These are phyloP conservation scores for Ctenopoma kingsleyae DNA, from an alignment of 2,797 vertebrate species.

Conservation along the genomic window DNA sequence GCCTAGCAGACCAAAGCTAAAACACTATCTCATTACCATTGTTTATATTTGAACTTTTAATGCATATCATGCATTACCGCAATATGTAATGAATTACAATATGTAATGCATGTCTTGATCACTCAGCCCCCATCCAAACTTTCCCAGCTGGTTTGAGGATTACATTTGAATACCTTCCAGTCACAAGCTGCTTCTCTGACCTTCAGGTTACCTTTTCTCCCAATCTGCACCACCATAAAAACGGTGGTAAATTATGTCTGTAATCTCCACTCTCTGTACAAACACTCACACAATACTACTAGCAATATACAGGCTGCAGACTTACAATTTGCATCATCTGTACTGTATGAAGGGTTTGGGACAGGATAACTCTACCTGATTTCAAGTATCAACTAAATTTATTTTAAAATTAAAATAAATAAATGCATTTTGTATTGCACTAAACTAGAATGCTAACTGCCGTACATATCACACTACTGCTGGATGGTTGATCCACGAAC, in stretches of 20 bases:
- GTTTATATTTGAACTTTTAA: no score
- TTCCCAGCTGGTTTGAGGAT: constrained; percentile 36
- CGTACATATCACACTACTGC: background rate
- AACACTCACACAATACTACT: constrained; percentile 13
- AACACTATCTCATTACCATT: background rate
- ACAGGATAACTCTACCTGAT: background rate
- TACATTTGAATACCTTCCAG: constrained; percentile 44
- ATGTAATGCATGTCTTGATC: background rate
- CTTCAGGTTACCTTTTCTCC: constrained; percentile 41
- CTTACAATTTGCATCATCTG: background rate
- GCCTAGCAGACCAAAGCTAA: background rate
- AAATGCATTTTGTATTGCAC: background rate
- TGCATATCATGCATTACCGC: background rate
- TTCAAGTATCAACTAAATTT: background rate
- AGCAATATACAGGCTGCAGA: constrained; percentile 2
- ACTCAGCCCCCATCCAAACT: constrained; percentile 10
- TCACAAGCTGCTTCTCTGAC: constrained; percentile 55
- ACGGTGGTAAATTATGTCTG: constrained; percentile 24
- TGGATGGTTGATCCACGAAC: background rate
- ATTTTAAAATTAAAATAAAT: background rate
- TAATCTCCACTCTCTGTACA: constrained; percentile 31
- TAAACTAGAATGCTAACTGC: background rate
- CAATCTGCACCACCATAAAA: constrained; percentile 19
- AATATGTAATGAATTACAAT: background rate
- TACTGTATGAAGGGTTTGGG: background rate